Percentiles rank a stretch among this genome's conserved stretches.
These are phyloP conservation scores for Phalanger gymnotis DNA, from an alignment of 2,797 vertebrate genomes.

Conservation along the genomic window DNA sequence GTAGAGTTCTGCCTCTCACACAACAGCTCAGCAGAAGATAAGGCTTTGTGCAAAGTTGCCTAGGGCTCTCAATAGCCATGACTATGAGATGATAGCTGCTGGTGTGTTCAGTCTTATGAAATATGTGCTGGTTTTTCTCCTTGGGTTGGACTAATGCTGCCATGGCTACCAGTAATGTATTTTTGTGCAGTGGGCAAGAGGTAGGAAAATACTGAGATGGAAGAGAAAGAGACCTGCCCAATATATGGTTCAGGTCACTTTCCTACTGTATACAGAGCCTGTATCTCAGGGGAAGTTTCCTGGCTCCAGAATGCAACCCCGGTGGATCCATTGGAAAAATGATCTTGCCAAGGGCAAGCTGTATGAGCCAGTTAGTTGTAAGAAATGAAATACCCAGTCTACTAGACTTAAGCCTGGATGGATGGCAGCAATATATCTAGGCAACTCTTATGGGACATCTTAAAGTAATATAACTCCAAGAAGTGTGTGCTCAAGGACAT, in stretches of 20 bases:
- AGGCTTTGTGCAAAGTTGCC: background rate
- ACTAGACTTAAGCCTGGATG: background rate
- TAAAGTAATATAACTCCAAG: background rate
- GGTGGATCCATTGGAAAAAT: background rate
- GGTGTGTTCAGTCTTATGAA: background rate
- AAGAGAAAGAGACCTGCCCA: background rate
- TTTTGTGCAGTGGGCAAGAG: background rate
- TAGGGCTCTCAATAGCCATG: background rate
- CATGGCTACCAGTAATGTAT: background rate
- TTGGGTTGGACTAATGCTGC: background rate
- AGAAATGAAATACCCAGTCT: background rate
- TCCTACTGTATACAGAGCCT: background rate
- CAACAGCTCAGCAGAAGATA: background rate
- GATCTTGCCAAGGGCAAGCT: background rate
- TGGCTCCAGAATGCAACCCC: background rate
- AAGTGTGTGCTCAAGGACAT: background rate
- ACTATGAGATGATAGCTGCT: background rate
- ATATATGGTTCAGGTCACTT: background rate
- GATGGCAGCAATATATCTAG: background rate
- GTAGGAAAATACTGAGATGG: constrained; percentile 17
- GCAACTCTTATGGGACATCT: background rate
- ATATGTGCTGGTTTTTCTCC: background rate
- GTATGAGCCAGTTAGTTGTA: background rate
- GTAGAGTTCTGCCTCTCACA: background rate
- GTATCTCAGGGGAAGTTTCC: background rate